Evolutionary conservation across 2,113 vertebrate genomes (phyloP).

Genomic region (Sander lucioperca): DNA sequence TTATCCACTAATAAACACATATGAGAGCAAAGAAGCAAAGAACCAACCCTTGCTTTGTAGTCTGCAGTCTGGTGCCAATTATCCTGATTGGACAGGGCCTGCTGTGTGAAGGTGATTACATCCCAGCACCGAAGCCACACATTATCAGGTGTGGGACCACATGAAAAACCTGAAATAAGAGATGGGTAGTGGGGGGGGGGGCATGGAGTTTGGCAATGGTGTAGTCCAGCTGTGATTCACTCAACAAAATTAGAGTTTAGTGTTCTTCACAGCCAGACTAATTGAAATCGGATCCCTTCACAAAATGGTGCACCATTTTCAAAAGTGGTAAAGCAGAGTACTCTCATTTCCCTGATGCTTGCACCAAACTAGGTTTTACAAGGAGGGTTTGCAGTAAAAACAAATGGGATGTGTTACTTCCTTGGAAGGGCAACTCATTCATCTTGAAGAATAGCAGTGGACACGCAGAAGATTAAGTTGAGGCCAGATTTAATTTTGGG

Average conservation of each 20-base stretch:
- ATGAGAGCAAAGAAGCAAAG: neutral
- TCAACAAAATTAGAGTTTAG: slow-evolving; percentile 53
- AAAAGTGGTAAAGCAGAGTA: slow-evolving; percentile 11
- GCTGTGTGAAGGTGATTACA: slow-evolving; percentile 69
- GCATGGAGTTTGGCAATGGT: slow-evolving; percentile 8
- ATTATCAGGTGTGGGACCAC: slow-evolving; percentile 71
- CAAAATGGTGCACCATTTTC: slow-evolving; percentile 27
- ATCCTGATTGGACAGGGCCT: slow-evolving; percentile 66
- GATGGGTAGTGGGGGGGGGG: slow-evolving; percentile 18
- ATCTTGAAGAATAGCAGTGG: slow-evolving; percentile 24
- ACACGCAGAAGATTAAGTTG: slow-evolving; percentile 15
- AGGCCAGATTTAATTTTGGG: slow-evolving; percentile 49
- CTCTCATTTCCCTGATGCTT: slow-evolving; percentile 33
- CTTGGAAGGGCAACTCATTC: slow-evolving; percentile 25
- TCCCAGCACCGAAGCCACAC: slow-evolving; percentile 55
- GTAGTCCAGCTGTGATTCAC: slow-evolving; percentile 62
- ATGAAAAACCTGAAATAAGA: slow-evolving; percentile 66
- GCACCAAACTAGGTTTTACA: slow-evolving; percentile 28
- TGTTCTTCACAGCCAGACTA: slow-evolving; percentile 22
- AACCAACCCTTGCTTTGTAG: slow-evolving; percentile 49
- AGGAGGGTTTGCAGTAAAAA: slow-evolving; percentile 38
- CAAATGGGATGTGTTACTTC: slow-evolving; percentile 38
- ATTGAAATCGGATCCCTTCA: slow-evolving; percentile 54
- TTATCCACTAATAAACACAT: slow-evolving; percentile 55
- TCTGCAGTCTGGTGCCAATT: slow-evolving; percentile 75